A percentile compares a stretch with the other conserved stretches of the same genome.
Evolutionary conservation across 2,113 vertebrate species (phyloP).

Genomic region (Otus sunia): DNA sequence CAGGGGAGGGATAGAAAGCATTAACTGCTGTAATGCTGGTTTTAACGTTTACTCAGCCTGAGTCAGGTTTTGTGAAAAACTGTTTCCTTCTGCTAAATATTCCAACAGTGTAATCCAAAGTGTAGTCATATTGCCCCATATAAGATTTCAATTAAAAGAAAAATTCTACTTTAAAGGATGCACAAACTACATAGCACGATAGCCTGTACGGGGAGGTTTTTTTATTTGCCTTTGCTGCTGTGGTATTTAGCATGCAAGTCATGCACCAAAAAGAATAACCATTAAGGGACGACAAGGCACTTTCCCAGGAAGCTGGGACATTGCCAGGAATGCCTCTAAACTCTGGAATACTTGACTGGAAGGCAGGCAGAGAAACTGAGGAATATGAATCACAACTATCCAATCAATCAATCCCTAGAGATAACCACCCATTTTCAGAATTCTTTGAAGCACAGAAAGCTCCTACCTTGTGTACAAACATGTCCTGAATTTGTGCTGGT

Average conservation of each 20-base stretch:
- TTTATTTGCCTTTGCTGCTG: neutral
- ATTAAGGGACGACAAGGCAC: neutral
- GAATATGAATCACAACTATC: neutral
- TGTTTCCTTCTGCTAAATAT: neutral
- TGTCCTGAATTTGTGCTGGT: constrained; percentile 73
- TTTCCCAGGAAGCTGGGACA: neutral
- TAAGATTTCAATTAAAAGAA: neutral
- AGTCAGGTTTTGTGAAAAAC: neutral
- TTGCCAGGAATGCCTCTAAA: neutral
- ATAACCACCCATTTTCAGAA: neutral
- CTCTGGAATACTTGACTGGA: neutral
- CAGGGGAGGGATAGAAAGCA: neutral
- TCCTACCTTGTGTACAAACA: constrained; percentile 77
- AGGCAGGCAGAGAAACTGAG: neutral
- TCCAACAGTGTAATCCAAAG: neutral
- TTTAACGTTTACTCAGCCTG: neutral
- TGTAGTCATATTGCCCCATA: neutral
- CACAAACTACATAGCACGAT: neutral
- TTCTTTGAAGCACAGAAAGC: neutral
- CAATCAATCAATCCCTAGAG: neutral
- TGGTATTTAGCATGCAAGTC: neutral
- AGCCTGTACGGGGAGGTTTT: neutral
- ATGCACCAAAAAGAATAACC: neutral
- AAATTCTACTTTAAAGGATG: neutral
- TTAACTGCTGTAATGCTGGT: neutral